A percentile compares a stretch with the other conserved stretches of the same genome.
Conservation (phyloP, 2,113 vertebrate genomes). For the Puntigrus tetrazona region DNA sequence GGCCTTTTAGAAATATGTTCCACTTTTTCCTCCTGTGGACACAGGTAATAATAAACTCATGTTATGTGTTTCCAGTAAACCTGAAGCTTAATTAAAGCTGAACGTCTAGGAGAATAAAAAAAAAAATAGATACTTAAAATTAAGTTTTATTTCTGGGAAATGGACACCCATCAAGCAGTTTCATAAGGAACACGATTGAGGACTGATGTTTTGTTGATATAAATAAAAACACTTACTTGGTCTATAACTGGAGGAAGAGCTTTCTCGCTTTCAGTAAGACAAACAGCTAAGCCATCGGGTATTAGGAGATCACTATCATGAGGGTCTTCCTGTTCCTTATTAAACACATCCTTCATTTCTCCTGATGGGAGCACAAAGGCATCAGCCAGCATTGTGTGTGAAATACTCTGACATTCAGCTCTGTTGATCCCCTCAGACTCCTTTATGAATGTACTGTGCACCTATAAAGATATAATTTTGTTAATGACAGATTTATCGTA, state of each 20-base stretch:
- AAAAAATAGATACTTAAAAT: neutral
- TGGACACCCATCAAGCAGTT: neutral
- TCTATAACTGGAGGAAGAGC: neutral
- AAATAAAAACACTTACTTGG: neutral
- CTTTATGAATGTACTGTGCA: neutral
- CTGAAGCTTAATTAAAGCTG: neutral
- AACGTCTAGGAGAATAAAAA: neutral
- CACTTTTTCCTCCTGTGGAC: conserved; percentile 14
- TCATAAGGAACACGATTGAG: no score
- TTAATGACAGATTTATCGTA: neutral
- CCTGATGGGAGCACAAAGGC: conserved; percentile 11
- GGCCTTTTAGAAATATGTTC: neutral
- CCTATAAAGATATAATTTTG: neutral
- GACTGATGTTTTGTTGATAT: neutral
- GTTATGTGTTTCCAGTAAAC: neutral
- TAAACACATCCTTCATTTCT: neutral
- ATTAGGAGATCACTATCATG: neutral
- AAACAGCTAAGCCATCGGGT: neutral
- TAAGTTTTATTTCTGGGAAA: neutral
- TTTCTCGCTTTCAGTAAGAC: neutral
- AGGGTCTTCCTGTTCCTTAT: neutral
- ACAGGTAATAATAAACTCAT: neutral
- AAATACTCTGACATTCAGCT: neutral
- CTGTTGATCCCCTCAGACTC: neutral
- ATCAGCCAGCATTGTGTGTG: conserved; percentile 6